Percentiles rank a stretch among this genome's conserved stretches.
Conservation (phyloP, 2,797 vertebrate species). For the Chelmon rostratus region DNA sequence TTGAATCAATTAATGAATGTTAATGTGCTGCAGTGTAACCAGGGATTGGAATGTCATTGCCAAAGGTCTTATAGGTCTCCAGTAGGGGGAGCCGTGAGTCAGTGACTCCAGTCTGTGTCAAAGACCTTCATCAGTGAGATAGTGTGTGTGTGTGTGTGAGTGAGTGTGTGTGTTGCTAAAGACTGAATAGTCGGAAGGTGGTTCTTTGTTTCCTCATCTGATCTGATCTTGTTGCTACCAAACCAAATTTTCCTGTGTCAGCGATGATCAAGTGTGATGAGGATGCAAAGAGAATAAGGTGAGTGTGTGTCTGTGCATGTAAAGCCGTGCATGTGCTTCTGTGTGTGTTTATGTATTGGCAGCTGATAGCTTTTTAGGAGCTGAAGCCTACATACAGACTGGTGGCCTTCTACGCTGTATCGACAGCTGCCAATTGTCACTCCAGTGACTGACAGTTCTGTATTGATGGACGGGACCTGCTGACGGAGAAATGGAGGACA, state of each 20-base stretch:
- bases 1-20: constrained; percentile 78
- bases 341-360: constrained; percentile 81
- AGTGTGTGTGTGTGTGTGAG: constrained; percentile 31
- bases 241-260: constrained; percentile 77
- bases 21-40: constrained; percentile 69
- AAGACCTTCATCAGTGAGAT: constrained; percentile 63
- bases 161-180: constrained; percentile 40
- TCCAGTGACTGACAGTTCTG: constrained; percentile 82
- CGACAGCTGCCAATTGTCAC: constrained; percentile 86
- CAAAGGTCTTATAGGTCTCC: constrained; percentile 82
- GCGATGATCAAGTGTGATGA: constrained; percentile 81
- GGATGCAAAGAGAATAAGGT: constrained; percentile 69
- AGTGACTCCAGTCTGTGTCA: constrained; percentile 66
- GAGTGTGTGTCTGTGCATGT: constrained; percentile 41
- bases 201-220: constrained; percentile 83
- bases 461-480: constrained; percentile 86
- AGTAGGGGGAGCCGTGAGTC: constrained; percentile 78
- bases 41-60: constrained; percentile 72
- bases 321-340: neutral
- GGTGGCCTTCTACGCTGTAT: constrained; percentile 75
- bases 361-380: constrained; percentile 80
- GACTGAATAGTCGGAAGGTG: constrained; percentile 80
- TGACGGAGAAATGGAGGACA: constrained; percentile 78
- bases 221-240: constrained; percentile 76
- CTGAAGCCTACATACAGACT: constrained; percentile 72